Base-by-base conservation (phyloP, 2,888 invertebrate genomes). In the Furcula furcula region DNA sequence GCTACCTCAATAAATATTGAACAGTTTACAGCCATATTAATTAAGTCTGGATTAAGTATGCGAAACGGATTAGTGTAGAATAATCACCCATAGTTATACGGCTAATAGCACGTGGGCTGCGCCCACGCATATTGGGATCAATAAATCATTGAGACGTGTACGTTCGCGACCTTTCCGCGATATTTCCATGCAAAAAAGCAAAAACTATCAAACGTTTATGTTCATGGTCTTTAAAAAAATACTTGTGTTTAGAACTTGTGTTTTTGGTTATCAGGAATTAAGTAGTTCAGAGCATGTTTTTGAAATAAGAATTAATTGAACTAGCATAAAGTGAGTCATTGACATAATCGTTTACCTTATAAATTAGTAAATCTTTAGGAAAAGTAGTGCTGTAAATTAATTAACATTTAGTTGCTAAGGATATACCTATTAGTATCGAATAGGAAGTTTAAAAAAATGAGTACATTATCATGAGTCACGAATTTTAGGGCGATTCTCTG, bases 21-120 rank as follows among this genome's bases (percentile, higher is more conserved):
- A 49, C 46, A 39, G 36, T 45, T 46, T 33, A 45, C 29, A 40
- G 40, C 23, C 42, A 43, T 34, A 42, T 53, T 49, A 50, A 54
- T 53, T 54, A 43, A 46, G 20, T 42, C 40, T 50, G 33, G 49
- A 54, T 55, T 46, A 49, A 52, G 50, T 39, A 62, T 62, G 52
- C 55, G 47, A 65, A 56, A 56, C 49, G 46, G 51, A 65, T 64
- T 57, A 46, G 50, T 63, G 57, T 55, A 52, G 56, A 58, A 46
- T 54, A 52, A 51, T 54, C 52, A 49, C 41, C 46, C 38, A 40
- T 50, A 36, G 55, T 57, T 46, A 52, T 56, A 38, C 55, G 55
- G 47, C 55, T 60, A 65, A 64, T 61, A 50, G 61, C 54, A 57
- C 46, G 77, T 76, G 68, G 78, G 76, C 23, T 70, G 77, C 75